A percentile compares a stretch with the other conserved stretches of the same genome.
Evolutionary conservation across 2,888 invertebrate genomes (phyloP).

Genomic region (Brassicogethes aeneus): DNA sequence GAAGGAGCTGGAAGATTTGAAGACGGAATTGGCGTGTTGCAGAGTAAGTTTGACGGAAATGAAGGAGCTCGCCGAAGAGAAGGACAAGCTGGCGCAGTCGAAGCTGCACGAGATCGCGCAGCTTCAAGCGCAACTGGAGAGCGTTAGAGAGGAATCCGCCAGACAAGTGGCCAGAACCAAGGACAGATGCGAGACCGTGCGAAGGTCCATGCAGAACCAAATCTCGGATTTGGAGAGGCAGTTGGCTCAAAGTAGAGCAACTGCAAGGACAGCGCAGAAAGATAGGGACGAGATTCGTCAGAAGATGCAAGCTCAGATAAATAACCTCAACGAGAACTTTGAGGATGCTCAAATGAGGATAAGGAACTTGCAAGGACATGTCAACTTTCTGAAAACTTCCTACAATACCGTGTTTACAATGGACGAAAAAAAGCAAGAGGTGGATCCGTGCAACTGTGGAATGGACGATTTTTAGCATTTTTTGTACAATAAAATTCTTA

Average conservation of each 20-base stretch:
- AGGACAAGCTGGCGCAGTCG: conserved; percentile 54
- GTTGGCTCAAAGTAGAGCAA: conserved; percentile 54
- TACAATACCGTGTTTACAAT: conserved; percentile 29
- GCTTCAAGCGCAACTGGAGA: conserved; percentile 54
- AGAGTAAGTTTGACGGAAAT: conserved; percentile 43
- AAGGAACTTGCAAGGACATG: conserved; percentile 53
- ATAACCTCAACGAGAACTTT: conserved; percentile 57
- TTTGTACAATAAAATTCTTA: too few species aligned
- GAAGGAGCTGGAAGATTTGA: conserved; percentile 27
- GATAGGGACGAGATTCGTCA: conserved; percentile 62
- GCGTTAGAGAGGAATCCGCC: conserved; percentile 59
- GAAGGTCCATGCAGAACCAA: conserved; percentile 52
- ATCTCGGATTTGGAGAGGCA: conserved; percentile 56
- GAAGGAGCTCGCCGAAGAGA: conserved; percentile 50
- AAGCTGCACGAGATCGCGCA: conserved; percentile 61
- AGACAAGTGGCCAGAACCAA: conserved; percentile 55
- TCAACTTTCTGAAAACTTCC: conserved; percentile 49
- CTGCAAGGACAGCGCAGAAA: conserved; percentile 55
- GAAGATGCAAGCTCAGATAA: conserved; percentile 60
- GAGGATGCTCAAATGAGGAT: conserved; percentile 58
- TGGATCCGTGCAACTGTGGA: too few species aligned
- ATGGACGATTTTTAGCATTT: too few species aligned
- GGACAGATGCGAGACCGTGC: conserved; percentile 56
- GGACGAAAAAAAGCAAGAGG: conserved; percentile 4
- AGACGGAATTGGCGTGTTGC: conserved; percentile 31